Percentiles rank a stretch among this genome's conserved stretches.
These are phyloP conservation scores for Leptobrachium ailaonicum DNA, from an alignment of 2,113 vertebrate species.

Conservation along the genomic window DNA sequence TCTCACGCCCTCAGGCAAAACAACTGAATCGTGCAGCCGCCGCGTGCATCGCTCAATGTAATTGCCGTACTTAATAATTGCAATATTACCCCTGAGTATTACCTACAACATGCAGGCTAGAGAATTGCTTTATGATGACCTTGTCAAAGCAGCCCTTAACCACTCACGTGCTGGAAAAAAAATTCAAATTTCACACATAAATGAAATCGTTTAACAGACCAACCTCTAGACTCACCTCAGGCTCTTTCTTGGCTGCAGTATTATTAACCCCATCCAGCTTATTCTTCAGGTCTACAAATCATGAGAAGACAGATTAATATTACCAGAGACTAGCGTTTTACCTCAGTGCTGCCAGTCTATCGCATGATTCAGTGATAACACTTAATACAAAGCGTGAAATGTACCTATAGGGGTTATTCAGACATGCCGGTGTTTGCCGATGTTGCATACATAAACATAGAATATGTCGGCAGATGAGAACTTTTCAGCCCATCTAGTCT, in stretches of 20 bases:
- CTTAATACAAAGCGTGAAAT: too few relatives aligned
- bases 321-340: neutral
- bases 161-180: neutral
- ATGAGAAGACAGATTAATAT: conserved; percentile 43
- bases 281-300: conserved; percentile 76
- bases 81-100: conserved; percentile 43
- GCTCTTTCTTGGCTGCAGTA: conserved; percentile 57
- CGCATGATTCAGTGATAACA: too few relatives aligned
- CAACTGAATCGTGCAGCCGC: conserved; percentile 29
- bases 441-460: too few relatives aligned
- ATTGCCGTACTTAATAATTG: conserved; percentile 46
- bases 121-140: conserved; percentile 29
- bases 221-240: conserved; percentile 66
- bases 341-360: too few relatives aligned
- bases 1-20: conserved; percentile 34
- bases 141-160: conserved; percentile 23
- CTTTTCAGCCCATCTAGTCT: too few relatives aligned
- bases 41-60: conserved; percentile 40
- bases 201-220: neutral
- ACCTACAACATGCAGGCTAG: conserved; percentile 35
- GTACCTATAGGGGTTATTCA: too few relatives aligned
- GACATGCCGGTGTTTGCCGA: too few relatives aligned
- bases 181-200: neutral
- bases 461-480: too few relatives aligned
- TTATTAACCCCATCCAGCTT: conserved; percentile 67